Conservation (phyloP, 2,888 invertebrate genomes). For the Fragum whitleyi region DNA sequence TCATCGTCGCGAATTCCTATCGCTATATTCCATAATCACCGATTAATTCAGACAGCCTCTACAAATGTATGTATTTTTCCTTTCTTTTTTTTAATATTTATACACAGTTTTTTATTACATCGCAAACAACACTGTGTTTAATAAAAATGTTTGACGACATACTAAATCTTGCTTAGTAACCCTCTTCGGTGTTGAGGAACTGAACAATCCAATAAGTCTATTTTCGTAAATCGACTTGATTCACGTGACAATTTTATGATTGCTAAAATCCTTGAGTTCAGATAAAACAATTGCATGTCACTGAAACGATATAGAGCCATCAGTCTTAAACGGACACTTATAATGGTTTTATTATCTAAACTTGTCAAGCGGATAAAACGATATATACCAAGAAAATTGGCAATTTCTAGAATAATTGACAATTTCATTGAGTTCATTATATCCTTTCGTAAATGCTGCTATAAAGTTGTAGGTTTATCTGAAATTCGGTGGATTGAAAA, state of each 20-base stretch:
- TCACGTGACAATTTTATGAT: background rate
- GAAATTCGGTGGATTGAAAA: no score
- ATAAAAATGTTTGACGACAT: no score
- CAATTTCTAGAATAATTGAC: background rate
- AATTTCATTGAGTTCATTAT: background rate
- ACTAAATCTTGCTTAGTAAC: no score
- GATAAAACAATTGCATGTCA: slow-evolving; percentile 17
- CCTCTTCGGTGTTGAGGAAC: no score
- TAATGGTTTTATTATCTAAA: slow-evolving; percentile 19
- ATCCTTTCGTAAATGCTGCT: background rate
- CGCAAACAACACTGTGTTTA: no score
- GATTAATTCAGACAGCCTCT: no score
- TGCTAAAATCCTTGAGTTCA: background rate
- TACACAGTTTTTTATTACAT: no score
- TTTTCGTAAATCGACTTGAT: background rate
- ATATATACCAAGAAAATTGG: slow-evolving; percentile 23
- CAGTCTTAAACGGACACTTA: background rate
- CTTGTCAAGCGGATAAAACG: slow-evolving; percentile 9
- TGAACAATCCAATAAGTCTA: background rate
- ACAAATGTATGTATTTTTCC: no score
- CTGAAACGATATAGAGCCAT: background rate
- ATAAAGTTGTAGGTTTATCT: no score
- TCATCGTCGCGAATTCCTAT: no score
- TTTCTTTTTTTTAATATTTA: no score
- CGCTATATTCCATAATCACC: no score